phyloP scores from a whole-genome alignment of 2,113 vertebrate genomes.

The Saguinus midas region DNA sequence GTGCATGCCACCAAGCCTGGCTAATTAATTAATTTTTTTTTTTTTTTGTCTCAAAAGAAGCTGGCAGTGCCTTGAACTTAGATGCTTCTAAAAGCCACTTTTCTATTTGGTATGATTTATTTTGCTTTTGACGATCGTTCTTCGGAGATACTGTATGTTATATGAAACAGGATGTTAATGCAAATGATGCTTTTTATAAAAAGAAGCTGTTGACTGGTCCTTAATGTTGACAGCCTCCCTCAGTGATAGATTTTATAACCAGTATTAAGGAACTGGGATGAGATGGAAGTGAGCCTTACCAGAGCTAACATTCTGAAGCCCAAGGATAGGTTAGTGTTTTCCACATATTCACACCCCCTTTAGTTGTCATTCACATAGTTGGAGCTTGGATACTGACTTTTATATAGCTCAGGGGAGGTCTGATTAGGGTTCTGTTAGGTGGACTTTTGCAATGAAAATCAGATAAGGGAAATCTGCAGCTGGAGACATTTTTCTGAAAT shows the following conservation, averaged over 20 bases:
- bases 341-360: background rate
- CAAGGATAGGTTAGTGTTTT: background rate
- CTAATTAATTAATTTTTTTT: background rate
- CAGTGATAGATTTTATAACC: background rate
- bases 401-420: background rate
- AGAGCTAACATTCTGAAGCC: background rate
- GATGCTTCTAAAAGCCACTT: background rate
- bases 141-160: background rate
- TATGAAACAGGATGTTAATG: background rate
- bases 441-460: background rate
- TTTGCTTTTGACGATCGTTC: slow-evolving; percentile 6
- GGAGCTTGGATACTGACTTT: background rate
- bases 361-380: background rate
- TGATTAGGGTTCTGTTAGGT: background rate
- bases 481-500: background rate
- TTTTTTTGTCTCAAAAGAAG: background rate
- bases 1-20: background rate
- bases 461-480: background rate
- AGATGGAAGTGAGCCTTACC: background rate
- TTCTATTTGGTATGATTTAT: slow-evolving; percentile 1
- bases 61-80: background rate
- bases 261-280: background rate
- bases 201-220: background rate
- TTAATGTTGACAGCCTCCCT: background rate
- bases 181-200: slow-evolving; percentile 12